phyloP scores from a whole-genome alignment of 2,113 vertebrate genomes.

The Chroicocephalus ridibundus region DNA sequence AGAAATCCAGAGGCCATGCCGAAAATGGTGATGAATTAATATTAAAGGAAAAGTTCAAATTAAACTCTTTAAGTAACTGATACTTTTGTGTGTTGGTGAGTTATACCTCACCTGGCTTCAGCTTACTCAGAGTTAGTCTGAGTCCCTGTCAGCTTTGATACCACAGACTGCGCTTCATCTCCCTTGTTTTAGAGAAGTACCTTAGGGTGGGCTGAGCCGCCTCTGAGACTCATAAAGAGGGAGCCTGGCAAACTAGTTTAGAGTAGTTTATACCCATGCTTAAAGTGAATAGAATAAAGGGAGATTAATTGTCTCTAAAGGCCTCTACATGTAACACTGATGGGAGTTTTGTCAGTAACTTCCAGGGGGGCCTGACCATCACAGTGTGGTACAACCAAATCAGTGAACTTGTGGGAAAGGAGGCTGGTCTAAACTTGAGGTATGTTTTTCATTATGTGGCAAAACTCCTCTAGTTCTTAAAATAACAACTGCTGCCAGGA shows the following conservation, averaged over 20 bases:
- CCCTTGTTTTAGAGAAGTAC: background rate
- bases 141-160: background rate
- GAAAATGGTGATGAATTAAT: background rate
- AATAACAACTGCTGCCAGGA: background rate
- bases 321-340: background rate
- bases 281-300: background rate
- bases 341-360: background rate
- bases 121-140: background rate
- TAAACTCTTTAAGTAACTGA: background rate
- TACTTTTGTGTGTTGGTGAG: background rate
- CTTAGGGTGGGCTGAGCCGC: background rate
- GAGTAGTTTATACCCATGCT: background rate
- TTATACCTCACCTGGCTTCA: background rate
- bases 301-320: background rate
- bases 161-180: background rate
- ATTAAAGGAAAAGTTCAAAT: background rate
- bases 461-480: background rate
- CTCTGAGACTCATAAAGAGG: background rate
- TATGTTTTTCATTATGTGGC: background rate
- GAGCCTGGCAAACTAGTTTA: background rate
- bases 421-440: background rate
- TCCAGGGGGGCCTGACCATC: background rate
- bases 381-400: background rate
- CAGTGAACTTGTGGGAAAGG: background rate
- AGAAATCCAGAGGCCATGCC: background rate